Percentiles rank a stretch among this genome's conserved stretches.
phyloP scores from a whole-genome alignment of 2,888 invertebrate species.

The Trimorus sp. region DNA sequence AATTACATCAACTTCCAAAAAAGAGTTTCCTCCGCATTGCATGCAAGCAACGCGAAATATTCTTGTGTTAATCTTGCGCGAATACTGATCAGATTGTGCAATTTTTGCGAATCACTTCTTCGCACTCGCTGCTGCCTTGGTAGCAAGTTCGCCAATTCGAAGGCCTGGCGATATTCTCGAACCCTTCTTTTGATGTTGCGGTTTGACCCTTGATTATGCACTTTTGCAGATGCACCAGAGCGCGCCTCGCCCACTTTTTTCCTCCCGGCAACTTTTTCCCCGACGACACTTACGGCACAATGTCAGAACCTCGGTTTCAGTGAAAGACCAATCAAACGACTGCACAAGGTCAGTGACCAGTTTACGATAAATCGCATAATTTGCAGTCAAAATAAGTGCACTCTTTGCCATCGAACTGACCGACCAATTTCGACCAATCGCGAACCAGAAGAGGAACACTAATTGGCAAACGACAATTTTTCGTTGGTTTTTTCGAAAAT shows the following conservation, averaged over 20 bases:
- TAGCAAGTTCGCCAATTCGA: constrained; percentile 78
- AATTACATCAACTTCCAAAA: too few species aligned
- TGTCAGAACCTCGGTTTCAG: too few species aligned
- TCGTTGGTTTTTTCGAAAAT: background rate
- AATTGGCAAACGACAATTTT: background rate
- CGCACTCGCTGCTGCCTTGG: constrained; percentile 70
- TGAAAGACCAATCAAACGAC: too few species aligned
- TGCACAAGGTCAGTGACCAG: constrained; percentile 20
- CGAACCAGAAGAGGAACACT: too few species aligned
- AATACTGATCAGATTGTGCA: constrained; percentile 57
- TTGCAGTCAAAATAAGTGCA: too few species aligned
- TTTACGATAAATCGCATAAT: background rate
- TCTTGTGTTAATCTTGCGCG: constrained; percentile 38
- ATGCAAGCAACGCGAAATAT: too few species aligned
- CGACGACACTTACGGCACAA: too few species aligned
- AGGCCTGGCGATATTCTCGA: constrained; percentile 76
- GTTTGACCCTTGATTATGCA: constrained; percentile 60
- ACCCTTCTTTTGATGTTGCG: constrained; percentile 70
- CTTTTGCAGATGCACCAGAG: constrained; percentile 41
- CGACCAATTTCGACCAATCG: too few species aligned
- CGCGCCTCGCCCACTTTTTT: background rate
- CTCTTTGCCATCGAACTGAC: too few species aligned
- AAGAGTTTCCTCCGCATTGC: too few species aligned
- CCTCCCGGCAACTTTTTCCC: too few species aligned
- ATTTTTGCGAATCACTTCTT: constrained; percentile 75